Evolutionary conservation across 2,888 invertebrate genomes (phyloP), one percentile per base, ranked within the genome.

Genomic region (Tetragonisca angustula): DNA sequence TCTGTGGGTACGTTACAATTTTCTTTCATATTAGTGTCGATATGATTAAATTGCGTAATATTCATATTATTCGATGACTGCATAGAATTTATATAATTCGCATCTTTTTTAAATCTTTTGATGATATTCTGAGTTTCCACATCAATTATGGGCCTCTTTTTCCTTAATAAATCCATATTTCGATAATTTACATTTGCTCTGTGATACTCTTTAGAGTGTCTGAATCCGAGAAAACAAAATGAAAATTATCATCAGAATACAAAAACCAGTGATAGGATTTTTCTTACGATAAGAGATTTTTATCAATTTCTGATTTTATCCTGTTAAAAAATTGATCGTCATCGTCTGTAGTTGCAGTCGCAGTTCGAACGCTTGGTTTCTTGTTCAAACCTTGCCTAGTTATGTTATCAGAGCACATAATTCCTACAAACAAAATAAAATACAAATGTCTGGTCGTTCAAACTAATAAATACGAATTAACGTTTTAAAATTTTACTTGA

Each of bases 261-360:
- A 17, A 21, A 36, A 36, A 17, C 36, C 36, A 54, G 15, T 6
- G 6, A 59, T 50, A 49, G 62, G 65, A 50, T 71, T 70, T 36
- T 36, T 15, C 69, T 86, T 87, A 89, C 89, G 9, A 54, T 32
- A 54, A 43, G 5, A 50, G 56, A 68, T 83, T 64, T 27, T 32
- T 74, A 17, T 86, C 70, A 56, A 89, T 81, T 21, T 81, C 52
- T 3, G 36, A 61, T 43, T 78, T 86, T 43, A 89, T 68, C 59
- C 62, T 76, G 17, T 72, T 61, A 17, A 85, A 76, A 32, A 89
- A 86, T 15, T 80, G 43, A 4, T 89, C 85, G n/a, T 89, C 89
- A 1, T 88, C 77, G 4, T 84, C 83, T 21, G 76, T 49, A 32
- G 15, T 3, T 21, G 24, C 0, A 43, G 21, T 61, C 19, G 27